Conservation (phyloP, 2,888 invertebrate species). For the Drosophila kambysellisi region DNA sequence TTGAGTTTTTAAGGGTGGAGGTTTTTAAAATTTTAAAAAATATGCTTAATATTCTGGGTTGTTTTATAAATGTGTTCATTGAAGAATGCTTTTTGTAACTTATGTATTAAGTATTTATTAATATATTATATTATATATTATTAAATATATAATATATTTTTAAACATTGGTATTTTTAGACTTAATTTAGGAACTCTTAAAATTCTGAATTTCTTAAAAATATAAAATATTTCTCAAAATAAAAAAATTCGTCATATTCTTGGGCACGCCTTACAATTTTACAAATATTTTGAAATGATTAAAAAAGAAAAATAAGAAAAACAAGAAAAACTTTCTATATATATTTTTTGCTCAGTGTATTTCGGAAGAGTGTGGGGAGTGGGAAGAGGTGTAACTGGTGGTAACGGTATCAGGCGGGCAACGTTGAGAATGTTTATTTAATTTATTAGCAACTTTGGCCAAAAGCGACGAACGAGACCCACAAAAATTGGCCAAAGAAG, state of each 20-base stretch:
- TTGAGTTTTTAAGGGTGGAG: not conserved
- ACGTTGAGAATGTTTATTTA: conserved; percentile 60
- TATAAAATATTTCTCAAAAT: no score
- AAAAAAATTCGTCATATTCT: not conserved
- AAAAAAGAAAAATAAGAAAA: not conserved
- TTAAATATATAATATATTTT: no score
- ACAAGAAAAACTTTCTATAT: not conserved
- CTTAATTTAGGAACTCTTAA: no score
- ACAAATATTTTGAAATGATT: not conserved
- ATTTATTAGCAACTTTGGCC: conserved; percentile 68
- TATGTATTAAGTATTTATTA: no score
- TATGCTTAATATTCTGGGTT: no score
- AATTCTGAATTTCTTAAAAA: no score
- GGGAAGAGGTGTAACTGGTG: not conserved
- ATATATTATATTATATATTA: no score
- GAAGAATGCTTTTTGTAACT: no score
- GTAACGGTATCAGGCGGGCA: not conserved
- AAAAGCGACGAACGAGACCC: conserved; percentile 34
- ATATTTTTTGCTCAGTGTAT: conserved; percentile 25
- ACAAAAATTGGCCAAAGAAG: conserved; percentile 57
- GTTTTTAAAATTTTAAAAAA: accelerated
- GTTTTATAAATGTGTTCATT: no score
- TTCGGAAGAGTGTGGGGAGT: not conserved
- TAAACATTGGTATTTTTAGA: no score
- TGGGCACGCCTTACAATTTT: not conserved